Conservation (phyloP, 2,113 vertebrate genomes). For the Pangasianodon gigas region DNA sequence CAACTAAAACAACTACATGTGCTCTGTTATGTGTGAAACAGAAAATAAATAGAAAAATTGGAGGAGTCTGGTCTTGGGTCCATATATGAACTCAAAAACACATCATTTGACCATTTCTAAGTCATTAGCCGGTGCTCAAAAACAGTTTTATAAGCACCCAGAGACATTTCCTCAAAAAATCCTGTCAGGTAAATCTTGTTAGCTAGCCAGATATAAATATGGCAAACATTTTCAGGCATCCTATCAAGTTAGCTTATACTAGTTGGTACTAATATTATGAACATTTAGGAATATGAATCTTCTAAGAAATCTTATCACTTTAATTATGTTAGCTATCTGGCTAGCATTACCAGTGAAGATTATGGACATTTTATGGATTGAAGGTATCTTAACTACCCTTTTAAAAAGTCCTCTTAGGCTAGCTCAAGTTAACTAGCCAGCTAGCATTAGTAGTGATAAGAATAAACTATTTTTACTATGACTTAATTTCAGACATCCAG, state of each 20-base stretch:
- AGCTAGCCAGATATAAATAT: not conserved
- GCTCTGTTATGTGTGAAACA: not conserved
- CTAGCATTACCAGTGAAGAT: not conserved
- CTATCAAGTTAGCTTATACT: not conserved
- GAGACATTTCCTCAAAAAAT: not conserved
- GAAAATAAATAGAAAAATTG: not conserved
- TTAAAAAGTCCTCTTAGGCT: not conserved
- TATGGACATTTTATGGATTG: not conserved
- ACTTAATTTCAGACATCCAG: not conserved
- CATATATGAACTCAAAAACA: not conserved
- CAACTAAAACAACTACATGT: not conserved
- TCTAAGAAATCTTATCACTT: too few relatives aligned
- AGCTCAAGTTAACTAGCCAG: not conserved
- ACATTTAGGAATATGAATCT: not conserved
- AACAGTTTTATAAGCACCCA: not conserved
- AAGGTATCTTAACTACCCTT: not conserved
- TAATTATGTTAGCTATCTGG: not conserved
- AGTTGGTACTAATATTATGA: not conserved
- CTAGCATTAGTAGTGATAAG: not conserved
- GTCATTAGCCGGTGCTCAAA: not conserved
- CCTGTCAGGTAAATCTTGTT: not conserved
- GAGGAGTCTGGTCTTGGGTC: not conserved
- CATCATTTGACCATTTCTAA: not conserved
- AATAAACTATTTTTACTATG: not conserved
- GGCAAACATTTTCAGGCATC: not conserved